Evolutionary conservation across 1,140 invertebrate species (phyloP).

Genomic region (Bombus huntii): DNA sequence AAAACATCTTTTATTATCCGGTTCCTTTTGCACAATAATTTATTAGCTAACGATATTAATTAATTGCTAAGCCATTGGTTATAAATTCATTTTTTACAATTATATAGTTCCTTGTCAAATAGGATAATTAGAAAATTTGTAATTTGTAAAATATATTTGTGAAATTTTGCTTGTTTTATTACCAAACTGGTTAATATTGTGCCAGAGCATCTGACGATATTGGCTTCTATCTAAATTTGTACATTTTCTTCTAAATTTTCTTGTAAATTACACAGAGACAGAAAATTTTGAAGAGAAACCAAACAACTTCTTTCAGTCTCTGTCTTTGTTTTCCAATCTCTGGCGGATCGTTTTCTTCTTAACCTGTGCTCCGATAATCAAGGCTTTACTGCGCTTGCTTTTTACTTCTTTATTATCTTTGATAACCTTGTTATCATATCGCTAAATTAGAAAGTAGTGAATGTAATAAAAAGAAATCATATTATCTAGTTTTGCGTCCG

Average conservation of each 20-base stretch:
- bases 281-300: neutral
- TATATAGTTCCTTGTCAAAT: neutral
- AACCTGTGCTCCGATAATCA: neutral
- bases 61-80: too few species aligned
- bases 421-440: neutral
- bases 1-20: constrained; percentile 3
- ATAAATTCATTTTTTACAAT: neutral
- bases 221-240: too few species aligned
- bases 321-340: neutral
- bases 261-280: too few species aligned
- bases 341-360: neutral
- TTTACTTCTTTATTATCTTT: neutral
- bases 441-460: too few species aligned
- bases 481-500: too few species aligned
- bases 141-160: too few species aligned
- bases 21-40: neutral
- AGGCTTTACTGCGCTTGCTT: neutral
- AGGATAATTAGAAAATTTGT: too few species aligned
- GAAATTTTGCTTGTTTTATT: too few species aligned
- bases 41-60: neutral
- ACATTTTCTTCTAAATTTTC: neutral
- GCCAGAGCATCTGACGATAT: too few species aligned
- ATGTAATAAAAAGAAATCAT: too few species aligned
- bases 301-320: neutral
- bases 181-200: too few species aligned